These are phyloP conservation scores for Drosophila littoralis DNA, from an alignment of 1,140 invertebrate species.

Conservation along the genomic window DNA sequence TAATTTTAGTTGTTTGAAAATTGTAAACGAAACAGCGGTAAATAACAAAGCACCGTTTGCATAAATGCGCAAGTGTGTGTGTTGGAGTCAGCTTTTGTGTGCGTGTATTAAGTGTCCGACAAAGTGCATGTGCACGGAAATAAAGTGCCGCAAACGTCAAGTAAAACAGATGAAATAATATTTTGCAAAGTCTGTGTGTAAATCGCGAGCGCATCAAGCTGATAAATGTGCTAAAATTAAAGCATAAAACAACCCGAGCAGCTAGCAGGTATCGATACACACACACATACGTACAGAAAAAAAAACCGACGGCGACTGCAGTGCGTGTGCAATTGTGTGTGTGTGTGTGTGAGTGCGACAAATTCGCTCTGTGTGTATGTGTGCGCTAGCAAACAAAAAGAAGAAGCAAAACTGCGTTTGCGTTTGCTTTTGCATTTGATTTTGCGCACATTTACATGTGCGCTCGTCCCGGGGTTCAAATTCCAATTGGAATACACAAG, in stretches of 20 bases:
- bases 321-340: constrained; percentile 59
- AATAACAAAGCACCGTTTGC: constrained; percentile 28
- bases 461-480: constrained; percentile 55
- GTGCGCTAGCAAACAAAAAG: constrained; percentile 26
- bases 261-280: constrained; percentile 19
- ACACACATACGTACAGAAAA: constrained; percentile 6
- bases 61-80: constrained; percentile 4
- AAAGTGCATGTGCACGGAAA: constrained; percentile 64
- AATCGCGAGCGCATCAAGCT: constrained; percentile 18
- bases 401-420: constrained; percentile 40
- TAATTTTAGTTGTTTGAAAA: constrained; percentile 21
- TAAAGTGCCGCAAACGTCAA: constrained; percentile 42
- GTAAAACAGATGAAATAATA: constrained; percentile 10
- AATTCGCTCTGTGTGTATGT: constrained; percentile 48
- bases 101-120: constrained; percentile 41
- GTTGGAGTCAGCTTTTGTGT: constrained; percentile 24
- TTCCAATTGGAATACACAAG: constrained; percentile 62
- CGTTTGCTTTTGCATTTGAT: constrained; percentile 45
- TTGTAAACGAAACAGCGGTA: constrained; percentile 29
- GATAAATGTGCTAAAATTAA: constrained; percentile 21
- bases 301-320: constrained; percentile 56
- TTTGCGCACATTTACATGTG: constrained; percentile 47
- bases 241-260: constrained; percentile 20
- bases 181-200: constrained; percentile 7
- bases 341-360: constrained; percentile 54